Percentiles rank a stretch among this genome's conserved stretches.
These are phyloP conservation scores for Drosophila mauritiana DNA, from an alignment of 1,140 invertebrate species.

Conservation along the genomic window DNA sequence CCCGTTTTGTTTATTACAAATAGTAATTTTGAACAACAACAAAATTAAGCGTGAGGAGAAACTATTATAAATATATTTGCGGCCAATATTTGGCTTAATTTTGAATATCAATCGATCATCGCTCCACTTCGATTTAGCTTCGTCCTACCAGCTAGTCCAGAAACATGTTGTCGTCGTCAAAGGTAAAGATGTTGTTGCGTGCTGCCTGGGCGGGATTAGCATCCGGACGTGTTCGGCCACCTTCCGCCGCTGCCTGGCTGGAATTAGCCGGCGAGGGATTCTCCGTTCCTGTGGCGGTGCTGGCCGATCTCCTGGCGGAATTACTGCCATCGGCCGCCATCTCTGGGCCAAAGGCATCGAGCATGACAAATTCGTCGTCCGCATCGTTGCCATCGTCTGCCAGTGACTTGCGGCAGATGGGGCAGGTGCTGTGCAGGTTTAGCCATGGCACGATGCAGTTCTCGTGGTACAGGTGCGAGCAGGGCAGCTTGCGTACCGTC, in stretches of 20 bases:
- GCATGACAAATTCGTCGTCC: slow-evolving; percentile 50
- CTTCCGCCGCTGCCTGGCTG: slow-evolving; percentile 22
- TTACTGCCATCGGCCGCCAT: slow-evolving; percentile 7
- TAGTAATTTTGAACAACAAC: slow-evolving; percentile 58
- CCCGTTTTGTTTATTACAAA: slow-evolving; percentile 42
- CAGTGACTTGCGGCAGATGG: slow-evolving; percentile 93
- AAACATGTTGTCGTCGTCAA: slow-evolving; percentile 80
- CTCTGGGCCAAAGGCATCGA: slow-evolving; percentile 33
- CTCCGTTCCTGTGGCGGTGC: slow-evolving; percentile 30
- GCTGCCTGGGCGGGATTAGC: slow-evolving; percentile 31
- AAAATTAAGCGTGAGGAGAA: slow-evolving; percentile 59
- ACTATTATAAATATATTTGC: slow-evolving; percentile 51
- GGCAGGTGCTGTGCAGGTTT: slow-evolving; percentile 97
- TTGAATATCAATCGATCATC: slow-evolving; percentile 43
- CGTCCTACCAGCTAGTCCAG: slow-evolving; percentile 58
- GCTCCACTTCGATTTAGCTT: background rate
- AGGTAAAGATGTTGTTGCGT: slow-evolving; percentile 75
- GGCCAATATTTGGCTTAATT: slow-evolving; percentile 47
- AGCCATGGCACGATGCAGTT: slow-evolving; percentile 98
- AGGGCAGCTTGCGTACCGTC: slow-evolving; percentile 93
- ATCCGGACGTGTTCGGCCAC: slow-evolving; percentile 8
- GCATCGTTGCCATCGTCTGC: slow-evolving; percentile 58
- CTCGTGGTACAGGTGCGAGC: slow-evolving; percentile 96
- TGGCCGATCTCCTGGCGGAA: slow-evolving; percentile 17
- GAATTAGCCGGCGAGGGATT: slow-evolving; percentile 22